Conservation (phyloP, 2,113 vertebrate genomes). For the Pteronura brasiliensis region DNA sequence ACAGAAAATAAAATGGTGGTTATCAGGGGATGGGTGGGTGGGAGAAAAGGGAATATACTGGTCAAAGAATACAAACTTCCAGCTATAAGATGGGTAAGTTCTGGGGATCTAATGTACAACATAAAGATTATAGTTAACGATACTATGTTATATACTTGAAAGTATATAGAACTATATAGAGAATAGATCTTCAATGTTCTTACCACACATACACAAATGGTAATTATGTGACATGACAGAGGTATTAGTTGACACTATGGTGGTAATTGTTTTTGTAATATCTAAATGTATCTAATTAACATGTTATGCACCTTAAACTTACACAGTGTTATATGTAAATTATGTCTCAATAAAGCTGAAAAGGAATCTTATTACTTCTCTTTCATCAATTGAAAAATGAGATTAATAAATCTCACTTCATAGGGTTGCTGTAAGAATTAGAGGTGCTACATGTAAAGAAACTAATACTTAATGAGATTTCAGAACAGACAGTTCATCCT, state of each 20-base stretch:
- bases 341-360: background rate
- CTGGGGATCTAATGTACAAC: background rate
- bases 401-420: background rate
- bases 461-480: background rate
- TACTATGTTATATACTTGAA: background rate
- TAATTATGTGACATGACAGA: background rate
- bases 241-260: background rate
- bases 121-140: background rate
- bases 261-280: background rate
- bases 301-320: background rate
- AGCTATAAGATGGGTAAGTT: background rate
- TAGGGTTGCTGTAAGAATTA: background rate
- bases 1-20: background rate
- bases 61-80: background rate
- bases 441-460: background rate
- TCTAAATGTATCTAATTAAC: background rate
- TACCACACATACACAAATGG: background rate
- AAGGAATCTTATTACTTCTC: background rate
- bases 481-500: background rate
- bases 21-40: background rate
- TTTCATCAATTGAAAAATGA: conserved; percentile 21
- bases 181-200: background rate
- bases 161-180: too few species aligned
- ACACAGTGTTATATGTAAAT: background rate
- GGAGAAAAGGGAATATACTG: background rate